Evolutionary conservation across 2,113 vertebrate species (phyloP), one percentile per base, ranked within the genome.

Genomic region (Campylomormyrus tamandua): DNA sequence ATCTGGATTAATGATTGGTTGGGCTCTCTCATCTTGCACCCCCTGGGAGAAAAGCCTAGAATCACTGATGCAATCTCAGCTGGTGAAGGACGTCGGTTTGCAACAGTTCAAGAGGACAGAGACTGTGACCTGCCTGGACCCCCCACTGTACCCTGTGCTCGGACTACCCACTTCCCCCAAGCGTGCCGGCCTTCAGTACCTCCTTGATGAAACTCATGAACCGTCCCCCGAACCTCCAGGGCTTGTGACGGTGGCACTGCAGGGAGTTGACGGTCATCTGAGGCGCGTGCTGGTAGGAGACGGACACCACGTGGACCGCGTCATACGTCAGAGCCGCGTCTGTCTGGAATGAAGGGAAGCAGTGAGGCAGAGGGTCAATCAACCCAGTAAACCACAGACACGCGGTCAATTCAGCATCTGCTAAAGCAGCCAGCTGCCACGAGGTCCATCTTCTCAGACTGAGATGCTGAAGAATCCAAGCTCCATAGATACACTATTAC

Each of bases 231-330:
- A 99, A 99, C 92, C 98, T 95, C 98, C 98, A 99, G 91, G 98
- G 98, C 92, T 99, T 99, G 95, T 99, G 98, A 15, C 98, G 97
- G 89, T 99, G 98, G 93, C 98, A 99, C 95, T 99, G 98, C 94
- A 99, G 96, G 3, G 98, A 99, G 95, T 99, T 99, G 5, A 99
- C 98, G 0, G 98, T 99, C 98, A 99, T 99, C 96, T 98, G 98
- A 0, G 98, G 98, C 0, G 98, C 98, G 7, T 98, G 96, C 94
- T 99, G 98, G 95, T 99, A 99, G 91, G 98, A 99, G 88, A 99
- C 97, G 0, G 98, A 99, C 90, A 99, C 98, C 90, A 99, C 98
- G 94, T 99, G 98, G 94, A 99, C 98, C 0, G 98, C 98, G 0
- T 99, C 98, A 13, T 99, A 99, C 91, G 98, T 95, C 94, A 99